Evolutionary conservation across 1,140 invertebrate genomes (phyloP).

Genomic region (Nixonia krombeini): DNA sequence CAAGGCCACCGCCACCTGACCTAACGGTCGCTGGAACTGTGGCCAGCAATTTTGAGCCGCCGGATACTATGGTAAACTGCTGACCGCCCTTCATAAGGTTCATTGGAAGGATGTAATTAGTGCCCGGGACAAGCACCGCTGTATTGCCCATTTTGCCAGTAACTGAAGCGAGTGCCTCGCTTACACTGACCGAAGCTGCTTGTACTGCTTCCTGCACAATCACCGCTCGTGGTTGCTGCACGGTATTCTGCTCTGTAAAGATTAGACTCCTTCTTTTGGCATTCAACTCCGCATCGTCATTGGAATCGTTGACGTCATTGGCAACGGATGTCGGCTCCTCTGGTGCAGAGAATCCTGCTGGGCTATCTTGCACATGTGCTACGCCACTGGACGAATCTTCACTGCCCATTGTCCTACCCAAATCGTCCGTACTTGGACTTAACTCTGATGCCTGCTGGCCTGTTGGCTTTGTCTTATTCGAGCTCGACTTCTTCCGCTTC

Average conservation of each 20-base stretch:
- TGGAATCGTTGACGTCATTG: conserved; percentile 58
- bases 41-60: conserved; percentile 77
- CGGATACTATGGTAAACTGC: conserved; percentile 80
- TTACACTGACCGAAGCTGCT: conserved; percentile 61
- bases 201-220: conserved; percentile 71
- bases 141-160: conserved; percentile 71
- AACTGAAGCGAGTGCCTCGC: conserved; percentile 69
- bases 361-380: conserved; percentile 72
- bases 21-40: conserved; percentile 75
- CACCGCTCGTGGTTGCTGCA: conserved; percentile 64
- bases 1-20: conserved; percentile 53
- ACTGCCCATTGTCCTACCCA: conserved; percentile 78
- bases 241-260: conserved; percentile 57
- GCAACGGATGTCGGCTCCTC: conserved; percentile 58
- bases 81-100: conserved; percentile 80
- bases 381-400: conserved; percentile 80
- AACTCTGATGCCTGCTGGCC: conserved; percentile 72
- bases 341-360: conserved; percentile 55
- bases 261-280: conserved; percentile 63
- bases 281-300: conserved; percentile 56
- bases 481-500: conserved; percentile 81
- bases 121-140: conserved; percentile 77
- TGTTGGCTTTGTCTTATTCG: conserved; percentile 72
- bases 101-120: conserved; percentile 79
- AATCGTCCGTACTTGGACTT: conserved; percentile 77